Evolutionary conservation across 2,113 vertebrate species (phyloP), one percentile per base, ranked within the genome.

Genomic region (Sinocyclocheilus rhinocerous): DNA sequence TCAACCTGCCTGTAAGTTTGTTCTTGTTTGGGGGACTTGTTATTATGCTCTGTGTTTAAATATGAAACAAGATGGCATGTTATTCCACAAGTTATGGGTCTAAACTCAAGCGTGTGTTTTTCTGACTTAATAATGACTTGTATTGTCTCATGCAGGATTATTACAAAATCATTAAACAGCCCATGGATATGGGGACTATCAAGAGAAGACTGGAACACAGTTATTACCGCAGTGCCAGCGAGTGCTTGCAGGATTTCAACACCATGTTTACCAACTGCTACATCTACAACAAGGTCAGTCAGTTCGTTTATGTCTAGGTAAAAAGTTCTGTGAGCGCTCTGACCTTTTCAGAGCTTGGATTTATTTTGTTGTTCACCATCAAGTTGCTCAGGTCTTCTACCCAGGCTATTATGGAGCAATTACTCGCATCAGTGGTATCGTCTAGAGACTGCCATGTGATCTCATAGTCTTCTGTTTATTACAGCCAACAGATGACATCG

Each of bases 191-290:
- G 97, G 97, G 97, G 22, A 97, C 96, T 0, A 98, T 99, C 69
- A 99, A 97, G 88, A 95, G 93, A 16, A 94, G 97, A 24, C 87
- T 98, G 42, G 97, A 99, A 88, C 97, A 96, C 86, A 96, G 92
- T 79, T 98, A 94, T 26, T 99, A 99, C 22, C 96, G 96, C 94
- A 96, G 95, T 65, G 97, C 97, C 2, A 95, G 95, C 0, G 97
- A 99, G 89, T 99, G 97, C 92, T 97, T 99, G 95, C 97, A 98
- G 89, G 97, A 99, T 92, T 99, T 99, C 91, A 99, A 98, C 93
- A 98, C 97, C 87, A 99, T 98, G 97, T 99, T 99, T 91, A 99
- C 97, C 89, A 99, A 99, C 87, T 99, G 97, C 92, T 99, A 99
- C 78, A 98, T 99, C 91, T 99, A 99, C 89, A 99, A 99, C 90